These are phyloP conservation scores for Pseudomugil gertrudae DNA, from an alignment of 2,797 vertebrate species.

Conservation along the genomic window DNA sequence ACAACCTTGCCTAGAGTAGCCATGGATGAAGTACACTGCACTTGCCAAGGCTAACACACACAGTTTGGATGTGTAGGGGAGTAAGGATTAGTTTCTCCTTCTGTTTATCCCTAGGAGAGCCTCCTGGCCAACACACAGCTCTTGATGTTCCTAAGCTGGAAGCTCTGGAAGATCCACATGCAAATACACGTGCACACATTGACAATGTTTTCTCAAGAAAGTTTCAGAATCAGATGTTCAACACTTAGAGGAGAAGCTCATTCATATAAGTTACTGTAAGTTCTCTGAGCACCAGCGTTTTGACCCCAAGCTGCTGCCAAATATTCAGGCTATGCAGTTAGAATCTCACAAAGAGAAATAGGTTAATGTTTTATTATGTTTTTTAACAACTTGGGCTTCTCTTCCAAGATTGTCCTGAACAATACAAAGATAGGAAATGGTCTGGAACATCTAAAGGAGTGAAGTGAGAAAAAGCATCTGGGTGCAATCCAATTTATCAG, in stretches of 20 bases:
- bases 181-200: conserved; percentile 21
- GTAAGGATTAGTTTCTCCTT: conserved; percentile 69
- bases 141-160: conserved; percentile 73
- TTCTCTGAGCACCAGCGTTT: too few species aligned
- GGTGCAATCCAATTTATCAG: neutral
- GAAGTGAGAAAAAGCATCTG: neutral
- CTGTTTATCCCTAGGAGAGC: conserved; percentile 72
- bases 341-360: too few species aligned
- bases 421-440: neutral
- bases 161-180: conserved; percentile 43
- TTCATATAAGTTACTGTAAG: too few species aligned
- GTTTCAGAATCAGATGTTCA: conserved; percentile 34
- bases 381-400: neutral
- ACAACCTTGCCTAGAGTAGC: conserved; percentile 43
- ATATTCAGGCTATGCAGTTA: too few species aligned
- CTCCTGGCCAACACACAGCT: conserved; percentile 70
- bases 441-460: neutral
- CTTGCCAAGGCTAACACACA: conserved; percentile 24
- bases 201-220: conserved; percentile 27
- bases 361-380: too few species aligned
- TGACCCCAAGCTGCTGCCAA: too few species aligned
- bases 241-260: conserved; percentile 40
- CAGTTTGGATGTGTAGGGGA: conserved; percentile 57
- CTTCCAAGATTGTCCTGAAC: neutral
- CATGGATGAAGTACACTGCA: conserved; percentile 20